phyloP scores from a whole-genome alignment of 2,888 invertebrate genomes.

The Agapetus fuscipes region DNA sequence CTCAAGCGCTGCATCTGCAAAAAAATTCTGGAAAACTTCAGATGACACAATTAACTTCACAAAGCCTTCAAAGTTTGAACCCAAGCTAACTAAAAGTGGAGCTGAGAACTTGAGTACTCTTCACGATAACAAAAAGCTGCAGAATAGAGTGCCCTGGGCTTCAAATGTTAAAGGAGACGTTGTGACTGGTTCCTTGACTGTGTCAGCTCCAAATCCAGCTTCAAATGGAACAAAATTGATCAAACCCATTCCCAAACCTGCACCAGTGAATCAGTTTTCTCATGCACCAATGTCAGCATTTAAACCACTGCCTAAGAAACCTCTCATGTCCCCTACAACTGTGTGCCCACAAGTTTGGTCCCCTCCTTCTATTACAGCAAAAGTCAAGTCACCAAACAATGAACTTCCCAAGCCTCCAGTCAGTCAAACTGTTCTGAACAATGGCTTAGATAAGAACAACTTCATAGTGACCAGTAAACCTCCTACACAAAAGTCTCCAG shows the following conservation, averaged over 20 bases:
- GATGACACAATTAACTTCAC: constrained; percentile 36
- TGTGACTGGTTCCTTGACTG: constrained; percentile 33
- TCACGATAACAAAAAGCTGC: constrained; percentile 30
- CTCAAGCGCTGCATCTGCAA: constrained; percentile 43
- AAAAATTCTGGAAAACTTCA: constrained; percentile 53
- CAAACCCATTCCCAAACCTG: constrained; percentile 46
- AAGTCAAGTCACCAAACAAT: constrained; percentile 10
- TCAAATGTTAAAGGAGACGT: constrained; percentile 33
- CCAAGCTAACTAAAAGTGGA: constrained; percentile 24
- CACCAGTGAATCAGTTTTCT: constrained; percentile 61
- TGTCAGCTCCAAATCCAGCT: constrained; percentile 24
- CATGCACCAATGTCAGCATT: constrained; percentile 72
- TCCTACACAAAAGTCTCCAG: constrained; percentile 23
- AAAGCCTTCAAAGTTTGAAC: constrained; percentile 27
- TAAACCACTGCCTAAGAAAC: constrained; percentile 46
- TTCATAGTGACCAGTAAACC: constrained; percentile 21
- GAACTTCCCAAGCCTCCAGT: constrained; percentile 9
- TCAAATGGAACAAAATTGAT: constrained; percentile 28
- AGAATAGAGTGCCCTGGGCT: constrained; percentile 37
- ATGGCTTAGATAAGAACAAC: constrained; percentile 11
- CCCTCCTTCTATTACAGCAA: constrained; percentile 30
- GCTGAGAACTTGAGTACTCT: constrained; percentile 20
- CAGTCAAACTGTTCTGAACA: constrained; percentile 23
- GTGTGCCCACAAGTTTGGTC: constrained; percentile 37
- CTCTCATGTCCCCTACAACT: constrained; percentile 32